A percentile compares a stretch with the other conserved stretches of the same genome.
Conservation (phyloP, 2,888 invertebrate genomes). For the Aproaerema taeniolella region DNA sequence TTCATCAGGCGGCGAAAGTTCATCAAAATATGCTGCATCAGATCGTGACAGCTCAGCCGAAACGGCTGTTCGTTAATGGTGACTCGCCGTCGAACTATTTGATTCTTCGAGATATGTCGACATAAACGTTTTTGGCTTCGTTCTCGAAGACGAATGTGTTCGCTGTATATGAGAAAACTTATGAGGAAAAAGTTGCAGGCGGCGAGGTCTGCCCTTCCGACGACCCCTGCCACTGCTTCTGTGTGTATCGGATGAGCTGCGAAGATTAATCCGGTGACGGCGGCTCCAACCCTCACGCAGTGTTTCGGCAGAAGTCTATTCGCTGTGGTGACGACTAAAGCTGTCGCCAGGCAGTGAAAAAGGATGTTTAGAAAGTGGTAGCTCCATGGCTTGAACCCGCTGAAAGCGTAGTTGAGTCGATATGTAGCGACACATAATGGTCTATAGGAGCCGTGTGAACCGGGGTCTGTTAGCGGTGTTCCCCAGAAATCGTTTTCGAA, state of each 20-base stretch:
- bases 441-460: constrained; percentile 97
- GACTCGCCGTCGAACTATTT: constrained; percentile 39
- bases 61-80: constrained; percentile 49
- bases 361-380: constrained; percentile 92
- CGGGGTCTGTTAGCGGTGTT: constrained; percentile 92
- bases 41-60: constrained; percentile 61
- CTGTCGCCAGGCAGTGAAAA: constrained; percentile 91
- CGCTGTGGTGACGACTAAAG: constrained; percentile 87
- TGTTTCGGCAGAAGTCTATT: constrained; percentile 81
- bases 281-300: constrained; percentile 81
- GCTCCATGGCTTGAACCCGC: constrained; percentile 87
- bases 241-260: constrained; percentile 97
- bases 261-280: constrained; percentile 90
- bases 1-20: constrained; percentile 60
- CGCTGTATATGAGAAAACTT: constrained; percentile 90
- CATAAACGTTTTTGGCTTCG: constrained; percentile 50
- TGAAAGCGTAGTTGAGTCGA: constrained; percentile 88
- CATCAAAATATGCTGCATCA: constrained; percentile 64
- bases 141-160: constrained; percentile 84
- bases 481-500: constrained; percentile 99
- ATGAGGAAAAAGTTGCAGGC: constrained; percentile 94
- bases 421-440: constrained; percentile 94
- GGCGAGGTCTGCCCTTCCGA: constrained; percentile 95
- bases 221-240: constrained; percentile 96
- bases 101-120: constrained; percentile 50